A percentile compares a stretch with the other conserved stretches of the same genome.
These are phyloP conservation scores for Carettochelys insculpta DNA, from an alignment of 2,113 vertebrate genomes.

Conservation along the genomic window DNA sequence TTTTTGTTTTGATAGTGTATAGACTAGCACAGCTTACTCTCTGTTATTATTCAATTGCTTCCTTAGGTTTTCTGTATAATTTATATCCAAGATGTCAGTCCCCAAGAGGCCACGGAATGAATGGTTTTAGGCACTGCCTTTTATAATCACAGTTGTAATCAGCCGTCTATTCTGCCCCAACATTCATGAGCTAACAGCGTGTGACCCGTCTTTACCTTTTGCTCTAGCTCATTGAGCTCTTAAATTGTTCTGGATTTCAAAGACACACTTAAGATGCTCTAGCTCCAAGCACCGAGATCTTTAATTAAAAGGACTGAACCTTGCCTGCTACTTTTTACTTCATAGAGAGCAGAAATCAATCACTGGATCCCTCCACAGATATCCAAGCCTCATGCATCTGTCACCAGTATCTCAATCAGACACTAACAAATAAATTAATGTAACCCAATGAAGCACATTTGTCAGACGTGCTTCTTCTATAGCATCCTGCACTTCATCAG, in stretches of 20 bases:
- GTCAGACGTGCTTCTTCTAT: not conserved
- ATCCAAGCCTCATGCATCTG: not conserved
- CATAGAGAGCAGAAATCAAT: not conserved
- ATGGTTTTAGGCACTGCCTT: not conserved
- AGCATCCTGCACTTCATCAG: not conserved
- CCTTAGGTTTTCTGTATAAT: not conserved
- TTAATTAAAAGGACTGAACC: not conserved
- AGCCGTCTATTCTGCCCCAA: not conserved
- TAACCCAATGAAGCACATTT: not conserved
- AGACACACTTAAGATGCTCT: accelerated
- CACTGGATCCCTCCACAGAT: not conserved
- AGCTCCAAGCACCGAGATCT: not conserved
- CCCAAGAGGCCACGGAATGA: not conserved
- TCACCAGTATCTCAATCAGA: not conserved
- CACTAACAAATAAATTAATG: not conserved
- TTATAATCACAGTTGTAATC: not conserved
- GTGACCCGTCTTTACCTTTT: not conserved
- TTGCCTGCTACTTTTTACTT: not conserved
- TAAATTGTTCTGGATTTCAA: not conserved
- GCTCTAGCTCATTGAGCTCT: not conserved
- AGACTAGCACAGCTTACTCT: too few species aligned
- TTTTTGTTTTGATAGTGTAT: too few species aligned
- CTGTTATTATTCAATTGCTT: not conserved
- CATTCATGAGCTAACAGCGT: not conserved
- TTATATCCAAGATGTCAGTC: not conserved